Base-by-base conservation (phyloP, 92 coral and sea anemone species). In the Epizoanthus scotinus region DNA sequence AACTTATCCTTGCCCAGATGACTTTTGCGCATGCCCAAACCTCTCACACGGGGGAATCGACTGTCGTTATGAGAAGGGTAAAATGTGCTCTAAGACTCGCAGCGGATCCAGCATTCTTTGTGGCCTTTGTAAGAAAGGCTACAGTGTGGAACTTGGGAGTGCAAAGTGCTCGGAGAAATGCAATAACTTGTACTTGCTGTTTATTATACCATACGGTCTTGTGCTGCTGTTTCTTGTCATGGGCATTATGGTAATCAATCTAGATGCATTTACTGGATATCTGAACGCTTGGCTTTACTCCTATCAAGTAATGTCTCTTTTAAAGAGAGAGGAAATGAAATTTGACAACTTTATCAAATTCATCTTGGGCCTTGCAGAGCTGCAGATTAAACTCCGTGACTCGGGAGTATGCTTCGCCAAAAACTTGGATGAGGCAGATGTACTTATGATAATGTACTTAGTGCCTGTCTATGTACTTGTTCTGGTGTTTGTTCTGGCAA, bases 371-470 rank as follows among this genome's bases (percentile, higher is more conserved):
- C 63, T 95, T 19, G 89, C 94, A 59, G 86, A 95, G 22, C 59
- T 85, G n/a, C 89, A 69, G 59, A 80, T 94, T 7, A 78, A 77
- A 40, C 25, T 85, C 28, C 86, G 84, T 0, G 75, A 79, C 14
- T 79, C 85, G 17, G 84, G 88, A 3, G 34, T 85, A 22, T 94
- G 98, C 58, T 70, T 94, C 42, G 69, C 84, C 73, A 58, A 82
- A 62, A 59, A 75, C 21, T 82, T 92, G 67, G 90, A 88, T 71
- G 97, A 92, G 84, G 94, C 92, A 28, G 93, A 92, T 59, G 93
- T 92, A 42, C 81, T 94, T 1, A 82, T 90, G 79, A 53, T 88
- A 20, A 88, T 86, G 81, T 94, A 90, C 82, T 38, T 73, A 12
- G 57, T 92, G 50, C 98, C 98, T 27, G 54, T 86, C 3, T 94